These are phyloP conservation scores for Tillus elongatus DNA, from an alignment of 2,888 invertebrate genomes.

Conservation along the genomic window DNA sequence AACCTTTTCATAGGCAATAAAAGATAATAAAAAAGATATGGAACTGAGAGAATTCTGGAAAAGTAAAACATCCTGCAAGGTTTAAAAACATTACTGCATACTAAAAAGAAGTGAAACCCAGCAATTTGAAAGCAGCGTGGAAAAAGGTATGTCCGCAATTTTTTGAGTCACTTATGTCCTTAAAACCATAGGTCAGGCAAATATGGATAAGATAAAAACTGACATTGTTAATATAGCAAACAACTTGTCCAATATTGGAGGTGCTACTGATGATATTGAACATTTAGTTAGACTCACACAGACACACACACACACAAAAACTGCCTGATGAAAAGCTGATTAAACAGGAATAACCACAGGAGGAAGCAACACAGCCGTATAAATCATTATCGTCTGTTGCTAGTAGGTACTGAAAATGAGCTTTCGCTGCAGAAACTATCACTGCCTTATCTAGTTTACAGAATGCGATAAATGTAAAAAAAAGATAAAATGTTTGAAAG, in stretches of 20 bases:
- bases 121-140: constrained; percentile 4
- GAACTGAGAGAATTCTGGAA: constrained; percentile 9
- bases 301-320: constrained; percentile 7
- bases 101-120: neutral
- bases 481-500: neutral
- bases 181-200: constrained; percentile 6
- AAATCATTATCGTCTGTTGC: constrained; percentile 4
- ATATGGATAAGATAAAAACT: constrained; percentile 8
- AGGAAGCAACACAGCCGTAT: constrained; percentile 1
- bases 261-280: constrained; percentile 7
- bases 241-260: constrained; percentile 2
- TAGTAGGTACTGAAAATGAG: constrained; percentile 7
- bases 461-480: neutral
- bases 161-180: neutral
- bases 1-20: neutral
- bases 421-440: too few species aligned
- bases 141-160: constrained; percentile 2
- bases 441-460: neutral
- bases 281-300: neutral
- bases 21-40: constrained; percentile 5
- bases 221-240: constrained; percentile 8
- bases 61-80: constrained; percentile 7
- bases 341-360: constrained; percentile 1
- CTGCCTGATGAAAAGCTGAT: constrained; percentile 6
- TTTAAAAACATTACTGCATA: constrained; percentile 6